Base-by-base conservation (phyloP, 1,140 invertebrate genomes). In the Helicoverpa zea region DNA sequence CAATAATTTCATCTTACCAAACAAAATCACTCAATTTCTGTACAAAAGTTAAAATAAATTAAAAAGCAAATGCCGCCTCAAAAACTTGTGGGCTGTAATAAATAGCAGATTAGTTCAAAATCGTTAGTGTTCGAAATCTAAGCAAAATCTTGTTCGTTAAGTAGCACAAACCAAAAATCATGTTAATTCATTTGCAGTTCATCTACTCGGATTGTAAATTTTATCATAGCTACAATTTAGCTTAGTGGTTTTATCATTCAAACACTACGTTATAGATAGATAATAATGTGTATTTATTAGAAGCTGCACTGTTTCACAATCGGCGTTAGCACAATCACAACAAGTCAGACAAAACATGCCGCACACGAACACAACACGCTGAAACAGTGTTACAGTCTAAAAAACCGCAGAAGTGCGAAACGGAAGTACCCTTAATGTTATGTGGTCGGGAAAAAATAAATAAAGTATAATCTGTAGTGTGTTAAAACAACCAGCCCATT, bases 311-410 rank as follows among this genome's bases (percentile, higher is more conserved):
- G 58, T 78, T 56, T 10, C 16, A 52, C 9, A 23, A 58, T 61
- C 49, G 61, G 56, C 56, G 54, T 64, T 79, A 82, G 64, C 74
- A 85, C 80, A 79, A 81, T 58, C 79, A 83, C 58, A 76, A 81
- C 58, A 84, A 79, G 16, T 76, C 51, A 82, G 74, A 56, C 79
- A 79, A 61, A 66, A 64, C 86, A 88, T 88, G 87, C 87, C 75
- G 66, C 66, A 83, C 66, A 61, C 80, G 47, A 76, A 16, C 58
- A 51, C 73, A 75, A 59, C 18, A 83, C 81, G 83, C 84, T 87
- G 87, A 90, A 90, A 84, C 79, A 82, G 82, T 87, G 84, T 87
- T 83, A 54, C 61, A 80, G 73, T 75, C 59, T 77, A 11, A n/a
- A 75, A 1, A 29, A 35, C 16, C 56, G 12, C 13, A n/a, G 10